Percentiles rank a stretch among this genome's conserved stretches.
Evolutionary conservation across 2,113 vertebrate genomes (phyloP).

Genomic region (Rhombomys opimus): DNA sequence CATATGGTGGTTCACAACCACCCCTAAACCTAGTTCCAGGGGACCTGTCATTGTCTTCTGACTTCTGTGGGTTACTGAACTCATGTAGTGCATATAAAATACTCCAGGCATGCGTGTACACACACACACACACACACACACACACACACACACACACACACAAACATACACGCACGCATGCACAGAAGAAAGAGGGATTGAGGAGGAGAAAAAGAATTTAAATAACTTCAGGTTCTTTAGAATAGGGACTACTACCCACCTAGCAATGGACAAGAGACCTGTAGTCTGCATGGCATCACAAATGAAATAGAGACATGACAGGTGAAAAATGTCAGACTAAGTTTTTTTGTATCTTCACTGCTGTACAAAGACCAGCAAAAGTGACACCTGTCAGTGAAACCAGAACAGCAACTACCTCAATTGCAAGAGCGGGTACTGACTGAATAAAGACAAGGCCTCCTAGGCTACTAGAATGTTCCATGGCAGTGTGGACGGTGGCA

Average conservation of each 20-base stretch:
- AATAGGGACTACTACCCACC: background rate
- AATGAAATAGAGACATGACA: background rate
- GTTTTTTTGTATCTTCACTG: background rate
- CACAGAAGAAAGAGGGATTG: no score
- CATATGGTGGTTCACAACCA: background rate
- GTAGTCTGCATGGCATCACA: background rate
- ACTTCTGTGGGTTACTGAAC: background rate
- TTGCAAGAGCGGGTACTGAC: background rate
- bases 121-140: no score
- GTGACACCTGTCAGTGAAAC: background rate
- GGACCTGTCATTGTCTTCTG: background rate
- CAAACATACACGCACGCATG: background rate
- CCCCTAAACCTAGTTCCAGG: background rate
- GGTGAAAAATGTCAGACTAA: background rate
- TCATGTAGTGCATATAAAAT: background rate
- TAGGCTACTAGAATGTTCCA: background rate
- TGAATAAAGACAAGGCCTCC: background rate
- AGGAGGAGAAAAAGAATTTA: background rate
- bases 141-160: no score
- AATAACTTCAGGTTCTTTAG: background rate
- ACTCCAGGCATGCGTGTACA: background rate
- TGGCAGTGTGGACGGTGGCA: background rate
- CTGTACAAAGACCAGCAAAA: constrained; percentile 32
- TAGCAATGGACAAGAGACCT: background rate
- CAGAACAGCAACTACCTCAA: background rate